These are phyloP conservation scores for Himalopsyche phryganea DNA, from an alignment of 1,140 invertebrate species.

Conservation along the genomic window DNA sequence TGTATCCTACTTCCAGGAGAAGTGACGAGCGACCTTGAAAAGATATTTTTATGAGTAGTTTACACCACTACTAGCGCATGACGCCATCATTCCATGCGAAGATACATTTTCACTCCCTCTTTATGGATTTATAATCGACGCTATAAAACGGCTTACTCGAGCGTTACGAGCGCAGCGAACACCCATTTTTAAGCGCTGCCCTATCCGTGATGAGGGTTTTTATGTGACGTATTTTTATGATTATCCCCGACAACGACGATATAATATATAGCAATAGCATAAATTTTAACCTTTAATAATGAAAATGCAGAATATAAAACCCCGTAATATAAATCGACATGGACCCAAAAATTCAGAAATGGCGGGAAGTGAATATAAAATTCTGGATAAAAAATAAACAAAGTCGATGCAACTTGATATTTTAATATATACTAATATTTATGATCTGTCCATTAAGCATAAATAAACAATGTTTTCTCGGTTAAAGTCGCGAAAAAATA, in stretches of 20 bases:
- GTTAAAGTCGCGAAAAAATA: too few species aligned
- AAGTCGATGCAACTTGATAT: too few species aligned
- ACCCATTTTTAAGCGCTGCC: neutral
- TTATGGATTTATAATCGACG: constrained; percentile 21
- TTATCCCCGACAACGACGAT: too few species aligned
- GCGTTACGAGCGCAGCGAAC: neutral
- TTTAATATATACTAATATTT: too few species aligned
- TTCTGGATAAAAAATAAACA: too few species aligned
- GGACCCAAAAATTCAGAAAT: too few species aligned
- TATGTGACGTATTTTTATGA: too few species aligned
- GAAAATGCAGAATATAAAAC: neutral
- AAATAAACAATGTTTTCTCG: too few species aligned
- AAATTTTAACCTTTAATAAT: neutral
- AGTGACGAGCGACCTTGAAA: neutral
- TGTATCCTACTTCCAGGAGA: neutral
- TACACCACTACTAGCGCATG: neutral
- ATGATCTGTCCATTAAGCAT: too few species aligned
- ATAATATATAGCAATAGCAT: neutral
- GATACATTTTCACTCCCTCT: constrained; percentile 3
- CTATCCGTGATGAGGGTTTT: neutral
- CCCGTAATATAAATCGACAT: too few species aligned
- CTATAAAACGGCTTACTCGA: constrained; percentile 9
- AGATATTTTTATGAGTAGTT: too few species aligned
- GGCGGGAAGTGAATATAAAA: too few species aligned
- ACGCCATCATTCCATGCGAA: neutral